Base-by-base conservation (phyloP, 1,140 invertebrate genomes). In the Glossosoma conforme region DNA sequence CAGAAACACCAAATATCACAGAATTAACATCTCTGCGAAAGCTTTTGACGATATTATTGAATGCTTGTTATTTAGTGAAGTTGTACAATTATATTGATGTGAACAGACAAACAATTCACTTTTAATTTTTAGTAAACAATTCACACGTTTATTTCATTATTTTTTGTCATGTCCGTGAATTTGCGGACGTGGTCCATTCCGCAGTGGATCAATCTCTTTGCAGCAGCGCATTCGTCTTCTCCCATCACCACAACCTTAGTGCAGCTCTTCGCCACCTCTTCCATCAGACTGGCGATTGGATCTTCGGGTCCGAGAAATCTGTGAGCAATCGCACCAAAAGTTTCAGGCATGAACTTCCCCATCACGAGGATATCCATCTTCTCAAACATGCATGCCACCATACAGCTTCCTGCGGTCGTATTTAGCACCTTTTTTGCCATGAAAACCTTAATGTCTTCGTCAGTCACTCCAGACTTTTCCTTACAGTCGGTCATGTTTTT, bases 311-410 rank as follows among this genome's bases (percentile, higher is more conserved):
- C 56, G 1, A 58, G 30, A 3, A 58, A 32, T 11, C n/a, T 22
- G 4, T 42, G 32, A 11, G 48, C 44, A 2, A 40, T 52, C 2
- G 11, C 33, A 10, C 13, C 10, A 5, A 33, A 10, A 1, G 30
- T 11, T 13, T 52, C 52, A 6, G 30, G 20, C 13, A 37, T 22
- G 17, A 42, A 52, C 17, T 43, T 44, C 2, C 56, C 56, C 19
- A 54, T 37, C 22, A 18, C 30, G 4, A 58, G 8, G 17, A 52
- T 11, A 1, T 48, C 52, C 33, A 52, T 47, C 24, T 54, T 58
- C 18, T 54, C 52, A 43, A 54, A 32, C 56, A 58, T 58, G 40
- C 56, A 58, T 0, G 43, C 56, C 2, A 54, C 22, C 11, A 58
- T 10, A 32, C 56, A 58, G 20, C 44, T 17, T 1, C 43, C 47